Evolutionary conservation across 2,113 vertebrate species (phyloP).

Genomic region (Anhinga anhinga): DNA sequence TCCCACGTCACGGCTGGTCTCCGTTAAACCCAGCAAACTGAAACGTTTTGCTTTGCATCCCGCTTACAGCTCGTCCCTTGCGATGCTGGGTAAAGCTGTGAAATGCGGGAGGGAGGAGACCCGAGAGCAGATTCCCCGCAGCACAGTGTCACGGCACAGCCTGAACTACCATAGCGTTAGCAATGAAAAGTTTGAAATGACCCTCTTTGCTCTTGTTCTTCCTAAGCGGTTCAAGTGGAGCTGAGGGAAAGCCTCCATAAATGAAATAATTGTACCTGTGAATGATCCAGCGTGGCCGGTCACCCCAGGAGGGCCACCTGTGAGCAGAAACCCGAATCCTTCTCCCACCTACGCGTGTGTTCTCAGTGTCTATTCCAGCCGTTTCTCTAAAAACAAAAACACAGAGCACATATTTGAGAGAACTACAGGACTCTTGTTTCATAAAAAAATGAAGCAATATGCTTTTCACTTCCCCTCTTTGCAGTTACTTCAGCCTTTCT

Average conservation of each 20-base stretch:
- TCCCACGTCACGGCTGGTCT: background rate
- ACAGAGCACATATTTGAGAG: background rate
- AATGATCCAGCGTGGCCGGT: background rate
- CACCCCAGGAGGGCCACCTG: background rate
- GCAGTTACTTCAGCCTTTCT: background rate
- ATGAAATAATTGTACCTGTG: background rate
- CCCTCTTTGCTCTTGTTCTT: background rate
- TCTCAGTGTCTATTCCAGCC: background rate
- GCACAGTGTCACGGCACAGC: background rate
- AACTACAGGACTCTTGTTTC: background rate
- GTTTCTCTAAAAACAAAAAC: background rate
- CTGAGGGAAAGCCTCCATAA: background rate
- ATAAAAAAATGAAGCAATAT: background rate
- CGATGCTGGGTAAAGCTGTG: background rate
- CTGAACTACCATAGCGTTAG: background rate
- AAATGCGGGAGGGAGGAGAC: background rate
- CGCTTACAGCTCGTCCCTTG: fast-evolving
- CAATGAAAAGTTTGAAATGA: background rate
- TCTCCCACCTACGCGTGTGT: fast-evolving
- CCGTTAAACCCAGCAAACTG: background rate
- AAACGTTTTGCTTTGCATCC: background rate
- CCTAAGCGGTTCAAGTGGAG: background rate
- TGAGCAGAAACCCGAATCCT: background rate
- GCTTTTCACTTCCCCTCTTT: background rate
- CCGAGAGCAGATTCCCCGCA: too few species aligned